Base-by-base conservation (phyloP, 2,797 vertebrate species). In the Brachyrhaphis roseni region DNA sequence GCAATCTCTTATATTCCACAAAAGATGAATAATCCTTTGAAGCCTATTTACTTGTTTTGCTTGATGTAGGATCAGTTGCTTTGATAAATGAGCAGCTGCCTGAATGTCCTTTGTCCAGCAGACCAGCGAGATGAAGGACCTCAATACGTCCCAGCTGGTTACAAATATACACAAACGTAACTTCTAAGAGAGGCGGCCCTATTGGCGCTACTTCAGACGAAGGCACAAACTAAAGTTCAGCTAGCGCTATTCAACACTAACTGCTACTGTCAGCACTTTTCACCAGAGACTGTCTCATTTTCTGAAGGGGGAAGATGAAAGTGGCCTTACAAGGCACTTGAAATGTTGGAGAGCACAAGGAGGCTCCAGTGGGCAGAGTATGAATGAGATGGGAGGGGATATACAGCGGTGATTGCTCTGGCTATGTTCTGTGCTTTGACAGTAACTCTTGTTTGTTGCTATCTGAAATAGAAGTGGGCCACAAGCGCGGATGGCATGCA, bases 271-370 rank as follows among this genome's bases (percentile, higher is more conserved):
- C 94, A 92, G 92, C 84, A 75, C 83, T 93, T 92, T 89, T 89
- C 94, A 90, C 84, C 81, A 89, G 91, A 93, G 92, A 92, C 74
- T 59, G 88, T 86, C 88, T 93, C 79, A 79, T 92, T 93, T 93
- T 93, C 84, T 88, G 85, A 91, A 89, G 88, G 83, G 82, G 84
- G 75, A 88, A 93, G 94, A 94, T 94, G 91, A 95, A 95, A 95
- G 94, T 86, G 82, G 82, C 85, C 90, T 93, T 92, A 85, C 92
- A 90, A 93, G 91, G 81, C 47, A 36, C 91, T 90, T 91, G 90
- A 94, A 94, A 91, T 90, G 89, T 84, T 90, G 87, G 90, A 89
- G 90, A 77, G 86, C 80, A 82, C 12, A 11, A 88, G 82, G 89
- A 76, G 31, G 80, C 84, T 90, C 88, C 79, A 80, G 78, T 84